Evolutionary conservation across 2,113 vertebrate species (phyloP).

Genomic region (Eidolon helvum): DNA sequence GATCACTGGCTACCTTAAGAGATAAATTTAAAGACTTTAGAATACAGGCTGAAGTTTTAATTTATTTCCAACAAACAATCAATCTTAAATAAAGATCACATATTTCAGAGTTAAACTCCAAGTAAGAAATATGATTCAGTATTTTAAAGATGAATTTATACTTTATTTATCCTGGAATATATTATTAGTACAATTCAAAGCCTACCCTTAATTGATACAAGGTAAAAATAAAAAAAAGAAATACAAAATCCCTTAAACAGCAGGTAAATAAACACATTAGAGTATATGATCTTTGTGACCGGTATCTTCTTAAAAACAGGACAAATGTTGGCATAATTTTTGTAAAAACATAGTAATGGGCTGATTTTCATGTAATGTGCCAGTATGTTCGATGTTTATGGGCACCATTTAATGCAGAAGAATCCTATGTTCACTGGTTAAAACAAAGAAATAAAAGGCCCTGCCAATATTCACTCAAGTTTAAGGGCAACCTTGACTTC

Average conservation of each 20-base stretch:
- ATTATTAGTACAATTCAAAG: neutral
- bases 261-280: neutral
- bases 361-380: neutral
- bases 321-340: neutral
- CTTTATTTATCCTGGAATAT: neutral
- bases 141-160: neutral
- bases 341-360: neutral
- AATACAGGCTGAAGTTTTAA: neutral
- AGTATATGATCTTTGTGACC: neutral
- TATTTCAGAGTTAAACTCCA: neutral
- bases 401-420: neutral
- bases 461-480: neutral
- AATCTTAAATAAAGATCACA: neutral
- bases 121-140: neutral
- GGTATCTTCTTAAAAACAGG: neutral
- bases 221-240: neutral
- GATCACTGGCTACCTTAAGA: neutral
- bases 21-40: neutral
- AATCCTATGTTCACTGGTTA: neutral
- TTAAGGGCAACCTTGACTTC: neutral
- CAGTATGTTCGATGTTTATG: neutral
- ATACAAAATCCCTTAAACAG: neutral
- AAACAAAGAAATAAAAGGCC: neutral
- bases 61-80: neutral
- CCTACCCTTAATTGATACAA: neutral